phyloP scores from a whole-genome alignment of 2,888 invertebrate genomes.

The Latrodectus elegans region DNA sequence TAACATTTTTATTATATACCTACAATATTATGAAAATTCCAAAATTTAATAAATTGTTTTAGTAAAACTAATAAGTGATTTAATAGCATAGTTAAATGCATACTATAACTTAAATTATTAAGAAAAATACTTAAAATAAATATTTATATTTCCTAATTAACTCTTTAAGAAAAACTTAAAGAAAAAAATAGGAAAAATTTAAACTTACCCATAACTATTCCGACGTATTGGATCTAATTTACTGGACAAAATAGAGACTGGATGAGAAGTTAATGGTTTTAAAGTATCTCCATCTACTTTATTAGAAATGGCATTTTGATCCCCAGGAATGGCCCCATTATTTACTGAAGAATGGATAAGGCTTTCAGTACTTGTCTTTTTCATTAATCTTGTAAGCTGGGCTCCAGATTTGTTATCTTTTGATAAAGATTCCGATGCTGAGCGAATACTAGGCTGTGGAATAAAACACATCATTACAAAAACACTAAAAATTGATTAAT shows the following conservation, averaged over 20 bases:
- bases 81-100: too few relatives aligned
- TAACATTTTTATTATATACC: too few relatives aligned
- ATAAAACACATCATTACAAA: not conserved
- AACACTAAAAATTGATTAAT: not conserved
- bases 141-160: too few relatives aligned
- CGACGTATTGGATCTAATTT: conserved; percentile 78
- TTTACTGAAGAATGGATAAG: conserved; percentile 28
- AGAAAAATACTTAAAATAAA: too few relatives aligned
- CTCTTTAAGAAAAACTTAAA: too few relatives aligned
- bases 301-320: conserved; percentile 2
- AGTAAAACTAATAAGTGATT: too few relatives aligned
- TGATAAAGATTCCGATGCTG: conserved; percentile 33
- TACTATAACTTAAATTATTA: too few relatives aligned
- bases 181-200: not conserved
- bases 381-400: conserved; percentile 34
- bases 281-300: conserved; percentile 63
- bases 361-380: conserved; percentile 59
- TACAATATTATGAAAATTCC: too few relatives aligned
- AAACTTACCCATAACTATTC: conserved; percentile 66
- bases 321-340: conserved; percentile 5
- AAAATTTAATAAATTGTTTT: too few relatives aligned
- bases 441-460: conserved; percentile 41
- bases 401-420: conserved; percentile 57
- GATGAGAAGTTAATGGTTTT: conserved; percentile 70
- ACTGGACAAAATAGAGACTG: conserved; percentile 76